These are phyloP conservation scores for Holocentrus rufus DNA, from an alignment of 2,797 vertebrate species.

Conservation along the genomic window DNA sequence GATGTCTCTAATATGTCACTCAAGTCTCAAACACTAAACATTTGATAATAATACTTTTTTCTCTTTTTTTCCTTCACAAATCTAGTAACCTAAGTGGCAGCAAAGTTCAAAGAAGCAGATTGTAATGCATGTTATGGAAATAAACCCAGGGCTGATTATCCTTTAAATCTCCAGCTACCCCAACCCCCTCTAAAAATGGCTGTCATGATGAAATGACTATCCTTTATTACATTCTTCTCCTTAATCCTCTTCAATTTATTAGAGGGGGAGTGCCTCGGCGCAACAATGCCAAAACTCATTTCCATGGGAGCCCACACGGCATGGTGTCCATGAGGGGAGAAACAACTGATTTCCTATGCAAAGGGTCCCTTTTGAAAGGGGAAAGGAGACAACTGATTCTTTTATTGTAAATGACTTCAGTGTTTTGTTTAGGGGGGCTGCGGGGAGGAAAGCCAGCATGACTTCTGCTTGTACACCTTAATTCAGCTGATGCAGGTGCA, in stretches of 20 bases:
- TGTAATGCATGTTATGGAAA: conserved; percentile 88
- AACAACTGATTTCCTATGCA: conserved; percentile 95
- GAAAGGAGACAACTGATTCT: conserved; percentile 71
- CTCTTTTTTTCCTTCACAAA: conserved; percentile 56
- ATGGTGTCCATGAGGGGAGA: conserved; percentile 93
- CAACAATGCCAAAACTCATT: conserved; percentile 88
- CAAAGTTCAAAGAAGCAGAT: conserved; percentile 82
- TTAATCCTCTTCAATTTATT: conserved; percentile 96
- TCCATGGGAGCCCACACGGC: conserved; percentile 93
- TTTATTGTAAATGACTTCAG: conserved; percentile 92
- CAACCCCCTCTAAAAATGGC: conserved; percentile 91
- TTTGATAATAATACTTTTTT: conserved; percentile 67
- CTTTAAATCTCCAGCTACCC: conserved; percentile 89
- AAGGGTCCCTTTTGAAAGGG: conserved; percentile 82
- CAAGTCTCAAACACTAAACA: conserved; percentile 74
- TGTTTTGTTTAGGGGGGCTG: conserved; percentile 83
- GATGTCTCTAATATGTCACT: conserved; percentile 78
- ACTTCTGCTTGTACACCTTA: conserved; percentile 83
- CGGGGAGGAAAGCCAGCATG: conserved; percentile 80
- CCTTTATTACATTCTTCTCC: conserved; percentile 91
- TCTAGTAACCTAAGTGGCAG: conserved; percentile 77
- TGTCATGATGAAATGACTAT: conserved; percentile 91
- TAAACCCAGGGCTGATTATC: conserved; percentile 92
- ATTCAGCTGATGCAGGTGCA: conserved; percentile 92
- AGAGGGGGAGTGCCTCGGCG: conserved; percentile 80